Percentiles rank a stretch among this genome's conserved stretches.
Evolutionary conservation across 2,888 invertebrate species (phyloP).

Genomic region (Parnassius orleans): DNA sequence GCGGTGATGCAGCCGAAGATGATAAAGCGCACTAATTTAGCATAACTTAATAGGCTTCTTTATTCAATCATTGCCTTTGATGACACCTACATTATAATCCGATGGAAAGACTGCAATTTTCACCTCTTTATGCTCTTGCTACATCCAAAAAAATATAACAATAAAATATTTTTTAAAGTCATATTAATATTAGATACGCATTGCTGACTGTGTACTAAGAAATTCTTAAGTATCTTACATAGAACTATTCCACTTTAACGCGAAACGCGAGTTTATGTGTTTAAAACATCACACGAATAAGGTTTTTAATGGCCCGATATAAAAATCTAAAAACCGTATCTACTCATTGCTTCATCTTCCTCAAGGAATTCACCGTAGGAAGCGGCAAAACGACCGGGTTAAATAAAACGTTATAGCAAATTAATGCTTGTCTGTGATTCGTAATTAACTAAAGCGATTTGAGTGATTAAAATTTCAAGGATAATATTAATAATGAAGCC

Average conservation of each 20-base stretch:
- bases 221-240: slow-evolving; percentile 9
- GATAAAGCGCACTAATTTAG: too few species aligned
- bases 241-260: slow-evolving; percentile 9
- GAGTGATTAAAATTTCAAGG: slow-evolving; percentile 8
- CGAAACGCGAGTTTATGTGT: slow-evolving; percentile 16
- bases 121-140: not conserved
- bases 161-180: slow-evolving; percentile 13
- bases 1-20: too few species aligned
- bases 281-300: slow-evolving; percentile 10
- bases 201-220: slow-evolving; percentile 6
- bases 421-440: slow-evolving; percentile 11
- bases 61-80: too few species aligned
- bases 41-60: too few species aligned
- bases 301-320: slow-evolving; percentile 7
- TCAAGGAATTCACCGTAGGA: slow-evolving; percentile 17
- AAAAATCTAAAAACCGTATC: slow-evolving; percentile 10
- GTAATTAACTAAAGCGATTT: slow-evolving; percentile 17
- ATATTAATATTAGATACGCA: slow-evolving; percentile 18
- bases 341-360: slow-evolving; percentile 6
- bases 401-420: slow-evolving; percentile 19
- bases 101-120: too few species aligned
- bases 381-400: slow-evolving; percentile 17
- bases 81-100: too few species aligned
- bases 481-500: slow-evolving; percentile 12
- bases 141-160: slow-evolving; percentile 6